phyloP scores from a whole-genome alignment of 2,888 invertebrate genomes.

The Azorinus chamasolen region DNA sequence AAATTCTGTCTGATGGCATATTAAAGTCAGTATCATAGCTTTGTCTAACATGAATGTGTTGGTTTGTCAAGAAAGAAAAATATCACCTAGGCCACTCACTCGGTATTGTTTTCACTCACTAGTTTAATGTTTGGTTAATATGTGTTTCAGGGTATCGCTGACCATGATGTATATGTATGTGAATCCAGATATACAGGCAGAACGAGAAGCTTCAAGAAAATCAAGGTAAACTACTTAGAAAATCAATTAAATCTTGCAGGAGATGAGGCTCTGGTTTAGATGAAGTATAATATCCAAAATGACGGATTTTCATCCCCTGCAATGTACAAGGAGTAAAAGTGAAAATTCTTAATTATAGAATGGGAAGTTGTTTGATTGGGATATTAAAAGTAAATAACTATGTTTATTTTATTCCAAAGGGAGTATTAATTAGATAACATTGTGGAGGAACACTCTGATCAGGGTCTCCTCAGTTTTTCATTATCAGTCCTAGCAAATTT shows the following conservation, averaged over 20 bases:
- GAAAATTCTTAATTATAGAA: no score
- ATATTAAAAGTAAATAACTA: no score
- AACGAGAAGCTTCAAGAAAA: constrained; percentile 96
- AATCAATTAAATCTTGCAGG: not conserved
- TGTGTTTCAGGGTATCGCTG: constrained; percentile 90
- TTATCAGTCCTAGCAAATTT: no score
- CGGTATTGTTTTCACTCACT: not conserved
- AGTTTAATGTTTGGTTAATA: not conserved
- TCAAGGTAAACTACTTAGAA: constrained; percentile 88
- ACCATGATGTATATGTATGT: constrained; percentile 98
- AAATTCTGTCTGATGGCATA: not conserved
- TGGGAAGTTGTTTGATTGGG: no score
- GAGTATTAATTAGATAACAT: no score
- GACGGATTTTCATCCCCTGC: no score
- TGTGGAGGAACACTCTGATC: no score
- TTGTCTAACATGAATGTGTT: not conserved
- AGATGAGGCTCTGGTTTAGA: no score
- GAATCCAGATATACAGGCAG: constrained; percentile 97
- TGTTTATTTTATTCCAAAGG: no score
- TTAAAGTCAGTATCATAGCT: not conserved
- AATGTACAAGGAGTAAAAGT: no score
- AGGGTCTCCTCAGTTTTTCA: no score
- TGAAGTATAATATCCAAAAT: no score
- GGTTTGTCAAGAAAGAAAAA: not conserved
- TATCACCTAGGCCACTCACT: not conserved